A percentile compares a stretch with the other conserved stretches of the same genome.
Evolutionary conservation across 2,797 vertebrate genomes (phyloP).

Genomic region (Nyctalus aviator): DNA sequence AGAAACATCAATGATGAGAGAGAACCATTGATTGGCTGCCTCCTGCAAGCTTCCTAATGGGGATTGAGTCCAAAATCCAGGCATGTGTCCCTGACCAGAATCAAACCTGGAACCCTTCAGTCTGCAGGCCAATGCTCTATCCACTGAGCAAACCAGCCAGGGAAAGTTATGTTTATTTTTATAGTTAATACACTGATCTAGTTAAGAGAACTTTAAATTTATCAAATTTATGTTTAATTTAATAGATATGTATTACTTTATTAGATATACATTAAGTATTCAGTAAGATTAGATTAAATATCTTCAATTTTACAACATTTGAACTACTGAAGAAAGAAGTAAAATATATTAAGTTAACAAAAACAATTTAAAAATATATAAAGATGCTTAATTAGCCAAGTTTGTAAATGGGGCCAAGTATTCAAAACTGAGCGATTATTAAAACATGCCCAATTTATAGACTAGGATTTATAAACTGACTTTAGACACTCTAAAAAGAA

Average conservation of each 20-base stretch:
- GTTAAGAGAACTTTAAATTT: neutral
- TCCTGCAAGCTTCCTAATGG: no score
- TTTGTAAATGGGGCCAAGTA: neutral
- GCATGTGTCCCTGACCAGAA: no score
- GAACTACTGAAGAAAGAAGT: neutral
- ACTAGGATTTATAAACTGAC: neutral
- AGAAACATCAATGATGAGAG: no score
- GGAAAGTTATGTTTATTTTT: neutral
- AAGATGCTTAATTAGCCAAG: neutral
- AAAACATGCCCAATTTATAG: slow-evolving; percentile 5
- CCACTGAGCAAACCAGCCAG: no score
- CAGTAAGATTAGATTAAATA: slow-evolving; percentile 27
- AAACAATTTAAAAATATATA: slow-evolving; percentile 21
- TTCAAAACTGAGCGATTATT: neutral
- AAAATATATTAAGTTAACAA: slow-evolving; percentile 17
- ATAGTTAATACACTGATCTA: neutral
- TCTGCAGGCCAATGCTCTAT: no score
- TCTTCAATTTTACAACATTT: neutral
- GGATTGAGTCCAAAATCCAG: no score
- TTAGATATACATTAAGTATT: neutral
- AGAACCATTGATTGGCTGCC: no score
- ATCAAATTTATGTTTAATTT: neutral
- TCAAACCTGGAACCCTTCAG: no score
- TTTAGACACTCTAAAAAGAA: neutral
- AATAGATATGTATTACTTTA: neutral